Evolutionary conservation across 2,797 vertebrate species (phyloP), one percentile per base, ranked within the genome.

Genomic region (Falco biarmicus): DNA sequence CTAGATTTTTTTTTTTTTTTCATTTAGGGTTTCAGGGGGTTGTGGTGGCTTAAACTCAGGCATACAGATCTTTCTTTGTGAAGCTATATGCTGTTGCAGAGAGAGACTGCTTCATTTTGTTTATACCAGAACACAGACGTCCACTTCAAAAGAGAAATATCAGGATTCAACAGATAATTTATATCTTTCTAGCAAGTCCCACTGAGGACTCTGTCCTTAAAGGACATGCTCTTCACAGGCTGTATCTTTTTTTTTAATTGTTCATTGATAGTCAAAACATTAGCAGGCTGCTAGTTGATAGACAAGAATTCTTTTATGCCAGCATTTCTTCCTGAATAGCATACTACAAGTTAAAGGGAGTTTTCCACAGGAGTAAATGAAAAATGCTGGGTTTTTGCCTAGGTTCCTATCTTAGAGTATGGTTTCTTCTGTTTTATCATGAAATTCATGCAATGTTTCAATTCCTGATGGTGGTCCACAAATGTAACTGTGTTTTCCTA

Each of bases 121-220:
- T 93, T 87, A 12, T 64, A 31, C 17, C 56, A 83, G 32, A 87
- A 73, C 70, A 45, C 79, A 80, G 63, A 86, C 84, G 41, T 53
- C 56, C 65, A 41, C 86, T 96, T 95, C 91, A 91, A 89, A 96
- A 91, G 77, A 87, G 70, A 73, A 78, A 88, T 74, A 91, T 76
- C 77, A 90, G 56, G 54, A 90, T 91, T 93, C 89, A 94, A 66
- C 83, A 91, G 83, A 95, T 82, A 82, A 83, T 87, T 93, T 79
- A 9, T 77, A 74, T 90, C 70, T 91, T 84, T 82, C 64, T 68
- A 91, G 41, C 51, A 88, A 66, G 85, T 82, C 66, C 86, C 53
- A n/a, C 56, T 43, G 83, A 84, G 80, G 41, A 60, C 81, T 89
- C 34, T 95, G 85, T 93, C 85, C 89, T 95, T 89, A 96, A 74